Conservation (phyloP, 2,797 vertebrate species). For the Coregonus suidteri region DNA sequence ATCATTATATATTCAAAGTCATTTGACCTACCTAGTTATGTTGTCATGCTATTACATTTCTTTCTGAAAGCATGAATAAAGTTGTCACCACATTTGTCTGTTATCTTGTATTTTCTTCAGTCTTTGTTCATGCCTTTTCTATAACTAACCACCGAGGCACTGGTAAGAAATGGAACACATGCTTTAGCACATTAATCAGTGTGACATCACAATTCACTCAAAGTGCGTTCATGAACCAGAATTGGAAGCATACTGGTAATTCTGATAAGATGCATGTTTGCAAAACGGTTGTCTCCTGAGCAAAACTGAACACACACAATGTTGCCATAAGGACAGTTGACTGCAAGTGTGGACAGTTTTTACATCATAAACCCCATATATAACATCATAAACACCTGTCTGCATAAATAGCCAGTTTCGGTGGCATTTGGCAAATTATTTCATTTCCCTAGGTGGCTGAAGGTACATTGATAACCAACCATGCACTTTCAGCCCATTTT, state of each 20-base stretch:
- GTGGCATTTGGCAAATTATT: background rate
- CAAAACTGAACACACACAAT: background rate
- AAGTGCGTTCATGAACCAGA: background rate
- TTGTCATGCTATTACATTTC: slow-evolving; percentile 13
- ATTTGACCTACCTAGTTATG: background rate
- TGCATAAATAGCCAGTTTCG: background rate
- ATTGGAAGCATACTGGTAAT: background rate
- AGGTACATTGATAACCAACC: background rate
- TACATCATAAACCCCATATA: background rate
- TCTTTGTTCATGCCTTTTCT: background rate
- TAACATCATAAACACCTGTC: background rate
- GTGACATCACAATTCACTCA: background rate
- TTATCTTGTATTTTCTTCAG: background rate
- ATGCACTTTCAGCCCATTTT: slow-evolving; percentile 4
- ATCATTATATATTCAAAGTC: slow-evolving; percentile 2
- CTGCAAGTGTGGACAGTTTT: background rate
- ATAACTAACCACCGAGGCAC: background rate
- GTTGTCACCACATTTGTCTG: slow-evolving; percentile 15
- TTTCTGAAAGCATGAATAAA: slow-evolving; percentile 46
- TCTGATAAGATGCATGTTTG: background rate
- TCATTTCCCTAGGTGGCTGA: background rate
- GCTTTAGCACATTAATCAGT: background rate
- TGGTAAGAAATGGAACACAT: background rate
- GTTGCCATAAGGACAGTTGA: background rate
- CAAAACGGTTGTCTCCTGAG: background rate